Evolutionary conservation across 2,888 invertebrate genomes (phyloP).

Genomic region (Eristalis intricaria): DNA sequence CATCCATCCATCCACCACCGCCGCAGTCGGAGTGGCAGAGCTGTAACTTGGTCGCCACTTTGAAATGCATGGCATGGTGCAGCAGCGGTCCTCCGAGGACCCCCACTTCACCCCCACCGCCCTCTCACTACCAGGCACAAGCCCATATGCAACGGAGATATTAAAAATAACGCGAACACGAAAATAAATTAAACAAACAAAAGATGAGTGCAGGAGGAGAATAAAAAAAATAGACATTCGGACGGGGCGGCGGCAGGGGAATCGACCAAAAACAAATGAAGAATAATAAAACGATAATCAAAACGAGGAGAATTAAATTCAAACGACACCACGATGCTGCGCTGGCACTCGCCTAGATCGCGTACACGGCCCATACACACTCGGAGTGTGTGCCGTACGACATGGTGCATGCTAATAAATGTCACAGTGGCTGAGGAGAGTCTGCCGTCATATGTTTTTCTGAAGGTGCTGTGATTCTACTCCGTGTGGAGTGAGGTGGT

Average conservation of each 20-base stretch:
- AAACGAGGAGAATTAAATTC: slow-evolving; percentile 58
- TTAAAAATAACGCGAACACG: slow-evolving; percentile 31
- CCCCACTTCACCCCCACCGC: background rate
- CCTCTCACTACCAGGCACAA: background rate
- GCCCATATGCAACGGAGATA: slow-evolving; percentile 10
- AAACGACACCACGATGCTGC: slow-evolving; percentile 43
- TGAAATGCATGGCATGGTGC: slow-evolving; percentile 55
- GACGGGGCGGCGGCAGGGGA: slow-evolving; percentile 2
- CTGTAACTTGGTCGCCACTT: slow-evolving; percentile 33
- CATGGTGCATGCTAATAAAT: slow-evolving; percentile 49
- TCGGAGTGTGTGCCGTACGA: slow-evolving; percentile 10
- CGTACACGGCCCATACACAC: slow-evolving; percentile 18
- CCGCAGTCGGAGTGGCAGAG: background rate
- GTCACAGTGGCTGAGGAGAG: slow-evolving; percentile 13
- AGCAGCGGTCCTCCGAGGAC: slow-evolving; percentile 12
- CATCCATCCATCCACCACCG: background rate
- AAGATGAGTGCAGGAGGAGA: slow-evolving; percentile 13
- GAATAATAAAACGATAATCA: slow-evolving; percentile 58
- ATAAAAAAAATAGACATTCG: slow-evolving; percentile 28
- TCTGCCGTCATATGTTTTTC: background rate
- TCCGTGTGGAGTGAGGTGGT: too few relatives aligned
- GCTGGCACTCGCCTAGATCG: slow-evolving; percentile 54
- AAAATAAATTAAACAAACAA: slow-evolving; percentile 5
- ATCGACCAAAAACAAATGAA: slow-evolving; percentile 40
- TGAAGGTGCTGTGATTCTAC: too few relatives aligned